phyloP scores from a whole-genome alignment of 1,140 invertebrate species.

The honey bee (Apis mellifera) region Amel_HAv3.1 CM009941.2:13501001-13501500 shows the following conservation, averaged over 20 bases:
- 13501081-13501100: constrained; percentile 77
- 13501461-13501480: constrained; percentile 71
- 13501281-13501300: constrained; percentile 41
- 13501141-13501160: constrained; percentile 42
- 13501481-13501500: constrained; percentile 57
- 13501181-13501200: constrained; percentile 57
- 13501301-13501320: constrained; percentile 20
- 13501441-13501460: constrained; percentile 78
- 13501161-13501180: background rate
- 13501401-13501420: constrained; percentile 78
- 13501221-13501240: background rate
- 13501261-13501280: constrained; percentile 40
- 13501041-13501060: constrained; percentile 65
- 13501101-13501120: constrained; percentile 75
- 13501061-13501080: constrained; percentile 70
- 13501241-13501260: constrained; percentile 21
- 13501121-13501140: constrained; percentile 33
- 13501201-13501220: constrained; percentile 24
- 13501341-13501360: constrained; percentile 61
- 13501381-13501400: constrained; percentile 74
- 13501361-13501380: constrained; percentile 77
- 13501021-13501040: constrained; percentile 42
- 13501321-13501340: constrained; percentile 47
- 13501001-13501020: constrained; percentile 43
- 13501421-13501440: constrained; percentile 77